These are phyloP conservation scores for Peromyscus maniculatus DNA, from an alignment of 2,113 vertebrate genomes.

Conservation along the genomic window DNA sequence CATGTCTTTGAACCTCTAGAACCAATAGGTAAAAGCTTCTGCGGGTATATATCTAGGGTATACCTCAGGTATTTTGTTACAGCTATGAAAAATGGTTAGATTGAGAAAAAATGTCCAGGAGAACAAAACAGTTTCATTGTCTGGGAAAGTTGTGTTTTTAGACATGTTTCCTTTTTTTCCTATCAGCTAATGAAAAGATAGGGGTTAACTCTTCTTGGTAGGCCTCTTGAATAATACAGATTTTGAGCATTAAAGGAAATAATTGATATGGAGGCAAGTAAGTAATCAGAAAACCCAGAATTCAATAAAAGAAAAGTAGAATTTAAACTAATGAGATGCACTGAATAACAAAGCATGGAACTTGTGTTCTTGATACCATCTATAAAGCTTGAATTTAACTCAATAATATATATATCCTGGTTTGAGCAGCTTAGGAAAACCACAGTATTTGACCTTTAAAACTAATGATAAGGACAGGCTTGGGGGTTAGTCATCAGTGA, in stretches of 20 bases:
- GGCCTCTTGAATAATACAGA: neutral
- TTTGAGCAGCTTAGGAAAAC: neutral
- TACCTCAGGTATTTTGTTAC: neutral
- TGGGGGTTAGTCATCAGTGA: neutral
- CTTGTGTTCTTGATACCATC: constrained; percentile 17
- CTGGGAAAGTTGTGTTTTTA: neutral
- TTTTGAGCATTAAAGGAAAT: neutral
- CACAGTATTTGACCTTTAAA: constrained; percentile 34
- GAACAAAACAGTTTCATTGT: neutral
- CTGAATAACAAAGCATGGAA: neutral
- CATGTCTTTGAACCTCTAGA: neutral
- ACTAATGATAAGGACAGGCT: constrained; percentile 11
- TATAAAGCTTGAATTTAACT: constrained; percentile 26
- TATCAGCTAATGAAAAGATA: neutral
- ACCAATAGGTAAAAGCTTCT: neutral
- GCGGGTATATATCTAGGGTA: neutral
- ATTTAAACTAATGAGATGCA: neutral
- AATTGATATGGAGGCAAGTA: neutral
- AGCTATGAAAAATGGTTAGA: neutral
- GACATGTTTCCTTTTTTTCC: neutral
- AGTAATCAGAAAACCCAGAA: neutral
- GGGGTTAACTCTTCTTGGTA: neutral
- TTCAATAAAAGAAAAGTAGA: neutral
- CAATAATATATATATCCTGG: constrained; percentile 6
- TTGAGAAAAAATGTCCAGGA: neutral